Evolutionary conservation across 2,113 vertebrate genomes (phyloP), one percentile per base, ranked within the genome.

Genomic region (Solea senegalensis): DNA sequence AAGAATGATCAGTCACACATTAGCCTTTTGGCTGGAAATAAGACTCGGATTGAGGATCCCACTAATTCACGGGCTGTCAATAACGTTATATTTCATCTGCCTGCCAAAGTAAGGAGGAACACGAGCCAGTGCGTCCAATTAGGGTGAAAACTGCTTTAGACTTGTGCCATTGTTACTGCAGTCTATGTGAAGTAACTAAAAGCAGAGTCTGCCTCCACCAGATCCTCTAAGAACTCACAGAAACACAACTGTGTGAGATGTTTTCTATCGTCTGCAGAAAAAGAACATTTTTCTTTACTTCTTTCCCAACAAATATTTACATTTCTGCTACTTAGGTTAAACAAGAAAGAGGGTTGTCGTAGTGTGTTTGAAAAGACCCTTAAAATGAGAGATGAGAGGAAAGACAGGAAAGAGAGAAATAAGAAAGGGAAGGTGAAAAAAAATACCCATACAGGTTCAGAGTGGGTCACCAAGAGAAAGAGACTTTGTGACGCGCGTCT

Each of bases 61-160:
- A 39, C 41, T 72, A 80, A 80, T 27, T 49, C 16, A 8, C 5
- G 71, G 55, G 54, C 62, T 51, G 39, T 54, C 5, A 59, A 13
- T 45, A 65, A 54, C 53, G 3, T 58, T 51, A 61, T 46, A 54
- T 83, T 65, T 76, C 9, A 61, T 69, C 46, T 49, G 58, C 12
- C 75, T 82, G 78, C 83, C 83, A 79, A 80, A 76, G 21, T 53
- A 54, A 80, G 54, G 65, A 79, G 44, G 61, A 46, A 12, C 13
- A 69, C 40, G 48, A 54, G 71, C 70, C 74, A 84, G 53, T 54
- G 45, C 49, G 46, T 64, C 54, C 12, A 39, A 66, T 65, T 72
- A 57, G 8, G 48, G 28, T 56, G 58, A 15, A 52, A 34, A 76
- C 49, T 16, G n/a, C 72, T 67, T 76, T 46, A 64, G 27, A 69